Percentiles rank a stretch among this genome's conserved stretches.
These are phyloP conservation scores for Nannoperca australis DNA, from an alignment of 2,797 vertebrate genomes.

Conservation along the genomic window DNA sequence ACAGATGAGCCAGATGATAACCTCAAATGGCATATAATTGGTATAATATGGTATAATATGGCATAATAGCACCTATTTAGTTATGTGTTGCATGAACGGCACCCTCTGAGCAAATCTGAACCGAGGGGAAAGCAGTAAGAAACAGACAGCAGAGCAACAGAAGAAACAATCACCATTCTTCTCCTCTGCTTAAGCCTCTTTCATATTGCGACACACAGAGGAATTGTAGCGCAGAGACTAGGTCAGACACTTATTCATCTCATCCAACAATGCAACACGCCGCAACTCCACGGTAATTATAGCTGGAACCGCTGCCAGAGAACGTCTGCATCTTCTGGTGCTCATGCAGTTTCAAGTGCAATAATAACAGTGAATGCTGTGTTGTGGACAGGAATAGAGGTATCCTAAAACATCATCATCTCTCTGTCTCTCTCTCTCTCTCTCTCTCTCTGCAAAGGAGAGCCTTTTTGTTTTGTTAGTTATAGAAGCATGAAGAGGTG, in stretches of 20 bases:
- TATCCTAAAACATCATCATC: background rate
- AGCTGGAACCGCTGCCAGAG: constrained; percentile 62
- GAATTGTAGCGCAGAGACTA: constrained; percentile 67
- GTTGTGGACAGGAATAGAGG: background rate
- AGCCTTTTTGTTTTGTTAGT: background rate
- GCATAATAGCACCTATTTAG: background rate
- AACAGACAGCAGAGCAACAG: constrained; percentile 46
- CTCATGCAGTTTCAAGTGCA: constrained; percentile 32
- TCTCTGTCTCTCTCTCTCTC: too few species aligned
- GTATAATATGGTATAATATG: too few species aligned
- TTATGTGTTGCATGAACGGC: background rate
- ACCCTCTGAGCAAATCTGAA: background rate
- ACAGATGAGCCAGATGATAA: background rate
- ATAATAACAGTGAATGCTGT: constrained; percentile 7
- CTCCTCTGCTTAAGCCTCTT: constrained; percentile 69
- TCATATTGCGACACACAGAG: constrained; percentile 66
- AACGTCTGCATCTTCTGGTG: constrained; percentile 37
- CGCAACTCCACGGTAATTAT: constrained; percentile 74
- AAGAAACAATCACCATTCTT: constrained; percentile 70
- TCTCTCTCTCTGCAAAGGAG: too few species aligned
- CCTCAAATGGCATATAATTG: too few species aligned
- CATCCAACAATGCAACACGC: constrained; percentile 69
- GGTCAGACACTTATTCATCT: constrained; percentile 74
- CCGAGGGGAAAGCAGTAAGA: constrained; percentile 5
- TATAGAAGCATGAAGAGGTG: background rate